phyloP scores from a whole-genome alignment of 2,113 vertebrate species.

The Stictonetta naevosa region DNA sequence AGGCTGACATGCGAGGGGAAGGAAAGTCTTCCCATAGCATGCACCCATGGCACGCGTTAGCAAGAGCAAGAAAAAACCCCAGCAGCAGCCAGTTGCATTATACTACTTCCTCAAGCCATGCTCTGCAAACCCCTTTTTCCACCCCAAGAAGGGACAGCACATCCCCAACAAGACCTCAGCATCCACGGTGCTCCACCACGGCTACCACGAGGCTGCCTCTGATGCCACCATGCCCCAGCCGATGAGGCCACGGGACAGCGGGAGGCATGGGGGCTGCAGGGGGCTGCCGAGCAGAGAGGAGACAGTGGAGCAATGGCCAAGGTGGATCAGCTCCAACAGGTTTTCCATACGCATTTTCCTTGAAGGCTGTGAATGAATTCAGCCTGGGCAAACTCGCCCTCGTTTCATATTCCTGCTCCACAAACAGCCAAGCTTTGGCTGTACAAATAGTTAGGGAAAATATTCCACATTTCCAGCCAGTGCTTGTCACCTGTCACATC shows the following conservation, averaged over 20 bases:
- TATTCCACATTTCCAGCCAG: not conserved
- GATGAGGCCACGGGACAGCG: fast-evolving
- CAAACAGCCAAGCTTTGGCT: not conserved
- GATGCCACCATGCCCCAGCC: fast-evolving
- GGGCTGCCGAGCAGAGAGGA: not conserved
- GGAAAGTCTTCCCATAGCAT: fast-evolving
- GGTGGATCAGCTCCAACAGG: not conserved
- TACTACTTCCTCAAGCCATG: not conserved
- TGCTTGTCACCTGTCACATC: not conserved
- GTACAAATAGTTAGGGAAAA: not conserved
- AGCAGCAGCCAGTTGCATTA: not conserved
- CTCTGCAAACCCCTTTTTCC: not conserved
- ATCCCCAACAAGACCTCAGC: not conserved
- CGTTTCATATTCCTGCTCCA: not conserved
- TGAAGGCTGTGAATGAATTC: not conserved
- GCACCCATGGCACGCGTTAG: not conserved
- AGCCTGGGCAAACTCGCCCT: not conserved
- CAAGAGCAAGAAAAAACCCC: not conserved
- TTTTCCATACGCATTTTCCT: not conserved
- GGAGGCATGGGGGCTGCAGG: not conserved
- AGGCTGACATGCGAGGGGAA: not conserved
- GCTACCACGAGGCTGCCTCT: not conserved
- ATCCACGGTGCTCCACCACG: fast-evolving
- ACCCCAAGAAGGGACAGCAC: not conserved
- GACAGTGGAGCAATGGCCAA: not conserved